phyloP scores from a whole-genome alignment of 2,888 invertebrate species.

The Harpalus rubripes region DNA sequence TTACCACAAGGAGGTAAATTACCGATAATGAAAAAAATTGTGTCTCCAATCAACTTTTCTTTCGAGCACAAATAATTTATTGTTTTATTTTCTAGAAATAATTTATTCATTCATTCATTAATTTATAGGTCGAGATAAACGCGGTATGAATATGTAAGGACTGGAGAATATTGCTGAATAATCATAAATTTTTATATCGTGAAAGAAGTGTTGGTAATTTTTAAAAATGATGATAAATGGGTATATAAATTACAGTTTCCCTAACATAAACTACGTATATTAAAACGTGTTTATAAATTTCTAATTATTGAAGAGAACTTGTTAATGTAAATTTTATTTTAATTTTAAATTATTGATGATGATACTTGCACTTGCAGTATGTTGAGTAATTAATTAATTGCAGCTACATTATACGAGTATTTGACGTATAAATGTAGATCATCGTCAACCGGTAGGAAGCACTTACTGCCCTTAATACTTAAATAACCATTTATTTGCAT shows the following conservation, averaged over 20 bases:
- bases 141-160: slow-evolving; percentile 4
- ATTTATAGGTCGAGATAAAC: slow-evolving; percentile 1
- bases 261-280: too few species aligned
- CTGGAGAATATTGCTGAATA: slow-evolving; percentile 26
- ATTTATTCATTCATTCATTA: slow-evolving; percentile 36
- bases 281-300: too few species aligned
- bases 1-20: slow-evolving; percentile 35
- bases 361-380: too few species aligned
- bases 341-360: too few species aligned
- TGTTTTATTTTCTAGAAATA: slow-evolving; percentile 20
- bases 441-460: too few species aligned
- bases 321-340: too few species aligned
- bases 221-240: neutral
- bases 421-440: too few species aligned
- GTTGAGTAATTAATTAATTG: too few species aligned
- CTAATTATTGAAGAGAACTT: too few species aligned
- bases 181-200: slow-evolving; percentile 15
- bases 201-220: neutral
- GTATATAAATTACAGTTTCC: neutral
- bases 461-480: too few species aligned
- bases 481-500: too few species aligned
- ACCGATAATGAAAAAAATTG: slow-evolving; percentile 34
- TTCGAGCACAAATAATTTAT: neutral
- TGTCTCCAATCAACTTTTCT: slow-evolving; percentile 2
- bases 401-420: too few species aligned